Evolutionary conservation across 2,797 vertebrate genomes (phyloP).

Genomic region (Pagetopsis macropterus): DNA sequence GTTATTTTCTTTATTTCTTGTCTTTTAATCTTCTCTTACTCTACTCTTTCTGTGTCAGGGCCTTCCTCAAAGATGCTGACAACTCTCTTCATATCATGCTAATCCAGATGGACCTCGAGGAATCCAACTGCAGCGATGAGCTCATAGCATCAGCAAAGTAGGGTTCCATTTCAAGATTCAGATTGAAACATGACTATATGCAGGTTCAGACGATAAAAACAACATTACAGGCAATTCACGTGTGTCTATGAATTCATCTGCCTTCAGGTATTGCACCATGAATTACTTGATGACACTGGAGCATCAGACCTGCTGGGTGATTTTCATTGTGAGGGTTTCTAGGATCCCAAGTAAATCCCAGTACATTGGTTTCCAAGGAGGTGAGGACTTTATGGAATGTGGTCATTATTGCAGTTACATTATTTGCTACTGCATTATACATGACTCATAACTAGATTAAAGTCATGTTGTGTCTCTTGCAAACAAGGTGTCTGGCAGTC

Average conservation of each 20-base stretch:
- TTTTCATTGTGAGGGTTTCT: slow-evolving; percentile 83
- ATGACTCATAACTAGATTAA: neutral
- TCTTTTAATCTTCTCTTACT: neutral
- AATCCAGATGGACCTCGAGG: slow-evolving; percentile 84
- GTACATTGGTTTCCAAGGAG: slow-evolving; percentile 86
- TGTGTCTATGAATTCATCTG: slow-evolving; percentile 20
- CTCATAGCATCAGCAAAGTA: slow-evolving; percentile 86
- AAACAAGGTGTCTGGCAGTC: slow-evolving; percentile 80
- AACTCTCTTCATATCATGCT: slow-evolving; percentile 69
- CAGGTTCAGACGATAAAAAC: fast-evolving
- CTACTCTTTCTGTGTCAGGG: slow-evolving; percentile 55
- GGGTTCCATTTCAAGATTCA: neutral
- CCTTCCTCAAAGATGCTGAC: slow-evolving; percentile 63
- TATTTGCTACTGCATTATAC: fast-evolving
- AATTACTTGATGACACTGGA: slow-evolving; percentile 75
- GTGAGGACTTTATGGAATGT: slow-evolving; percentile 48
- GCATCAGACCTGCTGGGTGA: slow-evolving; percentile 64
- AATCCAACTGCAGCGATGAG: slow-evolving; percentile 79
- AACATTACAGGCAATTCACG: neutral
- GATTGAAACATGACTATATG: neutral
- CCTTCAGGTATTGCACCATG: slow-evolving; percentile 82
- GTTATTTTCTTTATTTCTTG: neutral
- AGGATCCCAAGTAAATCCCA: slow-evolving; percentile 74
- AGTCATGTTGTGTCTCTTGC: slow-evolving; percentile 11
- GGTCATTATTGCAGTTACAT: neutral